These are phyloP conservation scores for Sebastes itinus DNA, from an alignment of 2,797 vertebrate species.

Conservation along the genomic window DNA sequence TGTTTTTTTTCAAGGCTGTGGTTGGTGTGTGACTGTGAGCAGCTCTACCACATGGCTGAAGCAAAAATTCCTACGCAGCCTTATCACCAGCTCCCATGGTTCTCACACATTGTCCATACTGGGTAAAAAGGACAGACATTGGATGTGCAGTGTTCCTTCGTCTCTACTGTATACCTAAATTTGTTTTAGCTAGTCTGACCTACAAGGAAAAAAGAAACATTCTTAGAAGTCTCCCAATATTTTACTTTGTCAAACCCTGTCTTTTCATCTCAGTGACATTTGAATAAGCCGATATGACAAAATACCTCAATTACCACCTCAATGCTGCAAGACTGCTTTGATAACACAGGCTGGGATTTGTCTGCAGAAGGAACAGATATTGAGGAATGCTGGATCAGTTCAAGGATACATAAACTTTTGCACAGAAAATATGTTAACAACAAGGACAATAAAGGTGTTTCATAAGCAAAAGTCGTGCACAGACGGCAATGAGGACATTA, in stretches of 20 bases:
- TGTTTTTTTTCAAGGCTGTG: not conserved
- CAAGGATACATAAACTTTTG: not conserved
- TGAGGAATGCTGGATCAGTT: not conserved
- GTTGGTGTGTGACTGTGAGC: constrained; percentile 4
- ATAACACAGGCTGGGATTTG: not conserved
- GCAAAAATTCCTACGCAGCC: constrained; percentile 36
- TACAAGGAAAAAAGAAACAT: not conserved
- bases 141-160: not conserved
- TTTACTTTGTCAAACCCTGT: not conserved
- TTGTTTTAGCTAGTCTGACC: constrained; percentile 9
- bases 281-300: constrained; percentile 8
- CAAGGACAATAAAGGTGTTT: not conserved
- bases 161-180: not conserved
- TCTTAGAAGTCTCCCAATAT: not conserved
- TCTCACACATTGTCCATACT: constrained; percentile 32
- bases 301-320: not conserved
- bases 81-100: constrained; percentile 59
- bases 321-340: not conserved
- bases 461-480: not conserved
- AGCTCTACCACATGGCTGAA: constrained; percentile 18
- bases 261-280: constrained; percentile 26
- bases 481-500: no score
- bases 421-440: not conserved
- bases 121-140: constrained; percentile 8
- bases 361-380: not conserved